Base-by-base conservation (phyloP, 2,113 vertebrate species). In the Dinomys branickii region DNA sequence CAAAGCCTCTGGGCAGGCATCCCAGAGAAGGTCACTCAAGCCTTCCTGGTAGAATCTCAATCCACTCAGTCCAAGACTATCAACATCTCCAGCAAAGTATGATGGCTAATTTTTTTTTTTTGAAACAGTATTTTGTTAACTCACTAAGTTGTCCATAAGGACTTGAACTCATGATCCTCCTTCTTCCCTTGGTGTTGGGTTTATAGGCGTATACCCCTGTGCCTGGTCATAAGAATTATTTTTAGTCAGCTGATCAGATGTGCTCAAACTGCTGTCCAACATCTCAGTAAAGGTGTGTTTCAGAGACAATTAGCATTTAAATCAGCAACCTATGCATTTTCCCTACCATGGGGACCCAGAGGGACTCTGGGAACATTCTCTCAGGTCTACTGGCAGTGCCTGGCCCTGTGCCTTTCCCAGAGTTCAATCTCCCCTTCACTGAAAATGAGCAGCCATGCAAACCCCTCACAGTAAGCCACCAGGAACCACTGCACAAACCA, bases 21-120 rank as follows among this genome's bases (percentile, higher is more conserved):
- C 13, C 56, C 0, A 3, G 24, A 38, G 50, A 81, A 38, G 10
- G 10, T 13, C 3, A 0, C 7, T 30, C 11, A 6, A 16, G 44
- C 69, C 41, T 17, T 41, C 63, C 80, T 61, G 24, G 9, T 56
- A 22, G 22, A 2, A 16, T 11, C 7, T 24, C 16, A 10, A 35
- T 28, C 58, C 2, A 1, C 24, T 17, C 24, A 41, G 5, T 38
- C 65, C 38, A 16, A 73, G 50, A 24, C 28, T 75, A n/a, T 59
- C 41, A 11, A n/a, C 11, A 33, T 52, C 50, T 78, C 67, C n/a
- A 81, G 5, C 7, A 28, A 0, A 41, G 77, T 0, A 14, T 11
- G 12, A 28, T 1, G 10, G 28, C 20, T 80, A 3, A 30, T 20
- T 80, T 52, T 78, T 75, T 73, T 52, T n/a, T n/a, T 50, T 50